These are phyloP conservation scores for Cromileptes altivelis DNA, from an alignment of 2,113 vertebrate genomes.

Conservation along the genomic window DNA sequence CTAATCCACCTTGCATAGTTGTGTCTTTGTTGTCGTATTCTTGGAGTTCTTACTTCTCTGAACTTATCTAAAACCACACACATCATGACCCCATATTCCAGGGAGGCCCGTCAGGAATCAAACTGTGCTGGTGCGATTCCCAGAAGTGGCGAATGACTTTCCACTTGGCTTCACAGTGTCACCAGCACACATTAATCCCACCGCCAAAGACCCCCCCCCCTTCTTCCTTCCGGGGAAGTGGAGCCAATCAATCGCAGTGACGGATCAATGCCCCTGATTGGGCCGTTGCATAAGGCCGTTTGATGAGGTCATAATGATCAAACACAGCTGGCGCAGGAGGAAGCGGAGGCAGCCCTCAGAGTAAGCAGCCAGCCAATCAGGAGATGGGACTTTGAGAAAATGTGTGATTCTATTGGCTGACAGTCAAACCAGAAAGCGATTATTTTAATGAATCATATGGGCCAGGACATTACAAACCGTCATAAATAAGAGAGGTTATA, in stretches of 20 bases:
- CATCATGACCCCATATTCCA: neutral
- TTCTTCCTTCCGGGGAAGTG: constrained; percentile 50
- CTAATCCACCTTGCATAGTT: too few relatives aligned
- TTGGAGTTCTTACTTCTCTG: too few relatives aligned
- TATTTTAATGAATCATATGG: constrained; percentile 1
- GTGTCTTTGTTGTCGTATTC: too few relatives aligned
- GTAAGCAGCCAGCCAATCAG: constrained; percentile 11
- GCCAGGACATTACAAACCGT: neutral
- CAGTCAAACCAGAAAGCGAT: constrained; percentile 2
- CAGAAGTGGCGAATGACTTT: constrained; percentile 68
- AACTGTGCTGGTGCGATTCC: constrained; percentile 45
- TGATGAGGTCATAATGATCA: constrained; percentile 72
- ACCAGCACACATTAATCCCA: constrained; percentile 38
- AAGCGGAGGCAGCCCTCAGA: neutral
- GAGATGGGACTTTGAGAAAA: neutral
- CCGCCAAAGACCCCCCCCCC: neutral
- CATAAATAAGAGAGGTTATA: neutral
- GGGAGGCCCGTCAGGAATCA: constrained; percentile 10
- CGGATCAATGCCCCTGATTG: constrained; percentile 77
- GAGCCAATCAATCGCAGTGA: constrained; percentile 66
- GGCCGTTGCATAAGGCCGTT: constrained; percentile 72
- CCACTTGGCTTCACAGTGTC: constrained; percentile 52
- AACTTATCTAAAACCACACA: neutral
- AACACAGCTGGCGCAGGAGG: constrained; percentile 1
- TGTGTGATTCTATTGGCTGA: constrained; percentile 9